phyloP scores from a whole-genome alignment of 2,888 invertebrate species.

The Trissolcus japonicus region DNA sequence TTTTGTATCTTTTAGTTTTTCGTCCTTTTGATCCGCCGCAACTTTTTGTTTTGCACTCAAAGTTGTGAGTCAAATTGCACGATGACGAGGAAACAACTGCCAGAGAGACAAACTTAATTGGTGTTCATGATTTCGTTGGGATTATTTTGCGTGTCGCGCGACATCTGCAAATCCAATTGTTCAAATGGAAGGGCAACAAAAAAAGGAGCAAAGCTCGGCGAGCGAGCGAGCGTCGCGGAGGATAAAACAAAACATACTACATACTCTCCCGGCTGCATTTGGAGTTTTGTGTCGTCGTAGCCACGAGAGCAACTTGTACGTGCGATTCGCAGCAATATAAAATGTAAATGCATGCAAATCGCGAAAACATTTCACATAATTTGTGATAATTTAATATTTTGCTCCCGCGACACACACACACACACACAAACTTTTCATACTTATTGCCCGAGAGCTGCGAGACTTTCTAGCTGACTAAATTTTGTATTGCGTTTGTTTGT shows the following conservation, averaged over 20 bases:
- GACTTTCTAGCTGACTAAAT: constrained; percentile 14
- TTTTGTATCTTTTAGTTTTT: no score
- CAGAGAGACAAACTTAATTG: neutral
- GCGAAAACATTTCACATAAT: constrained; percentile 23
- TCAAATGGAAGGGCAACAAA: neutral
- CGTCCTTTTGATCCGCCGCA: no score
- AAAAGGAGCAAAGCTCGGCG: constrained; percentile 5
- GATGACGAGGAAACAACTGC: no score
- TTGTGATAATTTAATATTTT: constrained; percentile 15
- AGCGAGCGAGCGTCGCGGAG: neutral
- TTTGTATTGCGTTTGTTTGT: constrained; percentile 9
- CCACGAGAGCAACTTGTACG: neutral
- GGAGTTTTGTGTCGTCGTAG: constrained; percentile 4
- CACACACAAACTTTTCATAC: neutral
- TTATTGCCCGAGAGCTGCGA: neutral
- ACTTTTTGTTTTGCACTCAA: no score
- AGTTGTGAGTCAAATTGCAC: no score
- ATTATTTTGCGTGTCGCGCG: constrained; percentile 12
- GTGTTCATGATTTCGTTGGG: constrained; percentile 2
- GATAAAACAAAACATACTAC: constrained; percentile 8
- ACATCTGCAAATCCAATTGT: constrained; percentile 13
- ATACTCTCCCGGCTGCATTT: neutral
- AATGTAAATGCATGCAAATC: constrained; percentile 36
- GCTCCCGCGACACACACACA: constrained; percentile 10
- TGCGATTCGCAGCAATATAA: constrained; percentile 27